Evolutionary conservation across 2,797 vertebrate species (phyloP), one percentile per base, ranked within the genome.

Genomic region (Gymnothorax javanicus): DNA sequence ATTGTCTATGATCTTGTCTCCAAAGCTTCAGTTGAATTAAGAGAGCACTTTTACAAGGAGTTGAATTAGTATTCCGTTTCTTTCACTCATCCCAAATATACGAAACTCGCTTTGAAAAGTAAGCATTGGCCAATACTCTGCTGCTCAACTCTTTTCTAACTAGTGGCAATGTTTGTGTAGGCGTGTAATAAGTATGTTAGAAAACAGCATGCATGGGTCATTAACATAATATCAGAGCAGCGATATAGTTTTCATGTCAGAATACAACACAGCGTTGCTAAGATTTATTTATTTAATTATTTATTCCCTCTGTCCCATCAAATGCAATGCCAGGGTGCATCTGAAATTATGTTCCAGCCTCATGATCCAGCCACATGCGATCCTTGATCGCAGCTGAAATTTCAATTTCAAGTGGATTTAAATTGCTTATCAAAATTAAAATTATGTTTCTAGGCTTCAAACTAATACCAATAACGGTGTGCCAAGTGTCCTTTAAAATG

Each of bases 1-100:
- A 86, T 57, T 69, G 77, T 62, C 64, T 86, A 69, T 62, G 33
- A 79, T 86, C 33, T 77, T 67, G 57, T 82, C 52, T 52, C 75
- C 17, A 64, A 54, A 64, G 75, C 12, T 82, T 86, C 57, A 67
- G 62, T 59, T 62, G n/a, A 81, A 50, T 82, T 25, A 33, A 86
- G 33, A 56, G 67, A 12, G 62, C 9, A 59, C 13, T 43, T 75
- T 73, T 73, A 3, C 7, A 73, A 69, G 20, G 23, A 67, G 62
- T 67, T 23, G 62, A 67, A 4, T 67, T 67, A 67, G 33, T n/a
- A 67, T 20, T 67, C 62, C 23, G 6, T n/a, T n/a, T 23, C 62
- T 23, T n/a, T 5, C 62, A n/a, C n/a, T 67, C 62, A 5, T 2
- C 62, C 62, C 12, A 67, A n/a, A 67, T 67, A 67, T 7, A 67